Evolutionary conservation across 35 echinoderm and acorn worm genomes (phyloP).

Genomic region (Stichopus chloronotus): DNA sequence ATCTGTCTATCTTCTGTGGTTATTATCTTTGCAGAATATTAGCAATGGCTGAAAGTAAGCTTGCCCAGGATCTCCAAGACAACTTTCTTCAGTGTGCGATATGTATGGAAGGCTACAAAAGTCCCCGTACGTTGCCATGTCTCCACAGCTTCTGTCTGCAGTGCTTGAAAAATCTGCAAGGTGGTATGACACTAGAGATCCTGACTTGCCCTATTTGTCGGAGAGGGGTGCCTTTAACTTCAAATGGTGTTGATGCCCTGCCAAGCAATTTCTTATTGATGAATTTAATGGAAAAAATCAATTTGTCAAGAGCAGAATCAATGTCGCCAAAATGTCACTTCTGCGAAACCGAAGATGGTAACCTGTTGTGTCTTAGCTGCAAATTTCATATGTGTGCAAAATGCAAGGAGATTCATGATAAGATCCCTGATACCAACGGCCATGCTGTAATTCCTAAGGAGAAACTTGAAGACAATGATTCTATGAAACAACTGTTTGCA

Average conservation of each 20-base stretch:
- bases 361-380: neutral
- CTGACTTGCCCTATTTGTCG: conserved; percentile 35
- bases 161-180: neutral
- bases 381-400: no score
- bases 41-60: neutral
- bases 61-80: neutral
- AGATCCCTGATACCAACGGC: neutral
- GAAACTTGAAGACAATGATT: neutral
- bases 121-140: conserved; percentile 26
- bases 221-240: neutral
- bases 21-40: no score
- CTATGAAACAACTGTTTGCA: neutral
- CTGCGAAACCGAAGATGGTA: neutral
- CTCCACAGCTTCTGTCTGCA: conserved; percentile 19
- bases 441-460: neutral
- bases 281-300: conserved; percentile 1
- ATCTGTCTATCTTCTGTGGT: no score
- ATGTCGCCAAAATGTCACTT: neutral
- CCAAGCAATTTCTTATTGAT: conserved; percentile 4
- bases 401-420: neutral
- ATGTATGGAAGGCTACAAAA: conserved; percentile 30
- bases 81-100: conserved; percentile 6
- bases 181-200: no score
- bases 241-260: conserved; percentile 5
- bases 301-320: neutral